These are phyloP conservation scores for Caenorhabditis briggsae DNA, from an alignment of 1,140 invertebrate genomes.

Conservation along the genomic window DNA sequence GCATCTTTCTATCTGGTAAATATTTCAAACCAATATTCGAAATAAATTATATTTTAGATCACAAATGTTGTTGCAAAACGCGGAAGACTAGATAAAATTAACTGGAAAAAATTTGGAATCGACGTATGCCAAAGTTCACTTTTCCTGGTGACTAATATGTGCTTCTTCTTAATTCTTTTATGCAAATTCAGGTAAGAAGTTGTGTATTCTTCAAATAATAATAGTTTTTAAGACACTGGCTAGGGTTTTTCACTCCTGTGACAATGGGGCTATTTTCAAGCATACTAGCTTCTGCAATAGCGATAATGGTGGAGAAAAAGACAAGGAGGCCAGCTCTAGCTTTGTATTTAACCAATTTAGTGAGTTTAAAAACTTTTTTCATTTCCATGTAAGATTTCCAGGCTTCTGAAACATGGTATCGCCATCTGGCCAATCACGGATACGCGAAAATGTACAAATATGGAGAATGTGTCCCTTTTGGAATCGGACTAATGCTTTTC, in stretches of 20 bases:
- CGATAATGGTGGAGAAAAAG: conserved; percentile 73
- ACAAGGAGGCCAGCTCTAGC: conserved; percentile 70
- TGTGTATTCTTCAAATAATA: neutral
- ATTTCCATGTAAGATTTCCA: conserved; percentile 55
- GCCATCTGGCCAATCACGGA: conserved; percentile 72
- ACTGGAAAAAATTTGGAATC: conserved; percentile 70
- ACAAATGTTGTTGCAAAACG: conserved; percentile 65
- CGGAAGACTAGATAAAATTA: conserved; percentile 65
- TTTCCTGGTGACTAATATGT: conserved; percentile 73
- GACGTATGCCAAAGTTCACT: conserved; percentile 70
- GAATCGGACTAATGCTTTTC: conserved; percentile 68
- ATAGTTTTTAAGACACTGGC: conserved; percentile 65
- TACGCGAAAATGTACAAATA: conserved; percentile 66
- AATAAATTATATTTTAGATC: too few relatives aligned
- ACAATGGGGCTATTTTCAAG: conserved; percentile 69
- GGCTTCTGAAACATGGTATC: conserved; percentile 75
- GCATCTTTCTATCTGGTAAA: conserved; percentile 71
- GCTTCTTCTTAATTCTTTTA: conserved; percentile 69
- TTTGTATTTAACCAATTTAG: conserved; percentile 75
- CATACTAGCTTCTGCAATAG: conserved; percentile 69
- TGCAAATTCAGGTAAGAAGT: conserved; percentile 71
- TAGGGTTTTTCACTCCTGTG: conserved; percentile 73
- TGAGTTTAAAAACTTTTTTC: conserved; percentile 50
- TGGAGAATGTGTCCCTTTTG: conserved; percentile 73
- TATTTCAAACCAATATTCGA: too few relatives aligned